Percentiles rank a stretch among this genome's conserved stretches.
These are phyloP conservation scores for Polia nebulosa DNA, from an alignment of 2,888 invertebrate species.

Conservation along the genomic window DNA sequence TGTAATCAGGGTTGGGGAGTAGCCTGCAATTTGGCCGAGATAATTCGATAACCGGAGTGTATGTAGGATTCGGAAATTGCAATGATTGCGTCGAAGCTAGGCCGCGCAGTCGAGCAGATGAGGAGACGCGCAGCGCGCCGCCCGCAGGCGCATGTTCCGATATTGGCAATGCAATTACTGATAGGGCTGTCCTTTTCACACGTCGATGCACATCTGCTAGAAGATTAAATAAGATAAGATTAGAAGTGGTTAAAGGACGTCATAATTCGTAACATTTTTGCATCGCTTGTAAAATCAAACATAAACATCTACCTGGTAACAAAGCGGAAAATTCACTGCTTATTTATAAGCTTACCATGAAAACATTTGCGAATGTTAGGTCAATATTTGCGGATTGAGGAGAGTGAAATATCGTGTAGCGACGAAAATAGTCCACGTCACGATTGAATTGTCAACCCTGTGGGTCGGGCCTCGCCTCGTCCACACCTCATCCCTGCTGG, in stretches of 20 bases:
- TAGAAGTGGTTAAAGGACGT: background rate
- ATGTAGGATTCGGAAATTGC: constrained; percentile 85
- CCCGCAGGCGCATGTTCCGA: constrained; percentile 65
- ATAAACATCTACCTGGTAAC: background rate
- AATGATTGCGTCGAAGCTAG: constrained; percentile 81
- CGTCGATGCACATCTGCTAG: constrained; percentile 29
- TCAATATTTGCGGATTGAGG: constrained; percentile 42
- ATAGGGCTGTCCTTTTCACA: constrained; percentile 68
- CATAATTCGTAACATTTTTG: constrained; percentile 4
- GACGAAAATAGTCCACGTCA: constrained; percentile 50
- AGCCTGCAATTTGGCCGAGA: constrained; percentile 59
- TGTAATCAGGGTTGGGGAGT: constrained; percentile 55
- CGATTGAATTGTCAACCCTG: constrained; percentile 66
- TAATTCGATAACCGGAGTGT: constrained; percentile 70
- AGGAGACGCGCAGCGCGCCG: constrained; percentile 66
- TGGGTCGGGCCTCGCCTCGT: constrained; percentile 57
- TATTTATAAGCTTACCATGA: constrained; percentile 45
- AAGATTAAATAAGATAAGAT: too few relatives aligned
- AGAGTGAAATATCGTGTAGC: constrained; percentile 60
- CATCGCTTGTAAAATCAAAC: background rate
- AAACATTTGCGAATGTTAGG: constrained; percentile 35
- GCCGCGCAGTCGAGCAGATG: constrained; percentile 69
- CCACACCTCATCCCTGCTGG: constrained; percentile 64
- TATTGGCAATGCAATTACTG: constrained; percentile 78
- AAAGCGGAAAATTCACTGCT: constrained; percentile 26